These are phyloP conservation scores for Stenodera caucasica DNA, from an alignment of 2,888 invertebrate genomes.

Conservation along the genomic window DNA sequence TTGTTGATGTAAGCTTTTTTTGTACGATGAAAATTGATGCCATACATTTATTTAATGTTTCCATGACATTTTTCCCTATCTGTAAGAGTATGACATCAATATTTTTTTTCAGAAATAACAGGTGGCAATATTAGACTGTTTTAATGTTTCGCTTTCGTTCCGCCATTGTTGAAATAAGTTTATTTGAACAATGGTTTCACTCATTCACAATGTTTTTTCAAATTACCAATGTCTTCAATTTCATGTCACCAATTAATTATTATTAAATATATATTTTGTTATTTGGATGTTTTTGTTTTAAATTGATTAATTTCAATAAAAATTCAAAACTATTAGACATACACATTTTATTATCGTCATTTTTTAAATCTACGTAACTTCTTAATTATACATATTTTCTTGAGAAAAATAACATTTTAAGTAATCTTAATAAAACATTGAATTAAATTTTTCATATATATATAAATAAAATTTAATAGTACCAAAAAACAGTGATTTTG, in stretches of 20 bases:
- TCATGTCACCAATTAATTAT: not conserved
- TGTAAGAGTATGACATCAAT: not conserved
- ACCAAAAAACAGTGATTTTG: no score
- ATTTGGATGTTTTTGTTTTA: not conserved
- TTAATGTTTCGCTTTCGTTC: not conserved
- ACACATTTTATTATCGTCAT: not conserved
- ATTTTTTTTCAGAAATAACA: not conserved
- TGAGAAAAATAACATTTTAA: not conserved
- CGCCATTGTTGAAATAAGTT: no score
- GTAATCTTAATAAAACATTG: not conserved
- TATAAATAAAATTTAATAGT: not conserved
- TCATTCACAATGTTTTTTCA: not conserved
- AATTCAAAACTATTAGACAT: not conserved
- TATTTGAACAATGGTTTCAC: no score
- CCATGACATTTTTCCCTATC: not conserved
- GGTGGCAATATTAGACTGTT: not conserved
- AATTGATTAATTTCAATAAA: not conserved
- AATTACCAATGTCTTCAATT: not conserved
- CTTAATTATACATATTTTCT: not conserved
- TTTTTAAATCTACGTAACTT: not conserved
- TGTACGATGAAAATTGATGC: not conserved
- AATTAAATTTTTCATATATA: not conserved
- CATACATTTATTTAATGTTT: not conserved
- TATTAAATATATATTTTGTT: slow-evolving; percentile 3
- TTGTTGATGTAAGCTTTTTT: not conserved